Base-by-base conservation (phyloP, 2,113 vertebrate genomes). In the Gallinago paraguaiae region DNA sequence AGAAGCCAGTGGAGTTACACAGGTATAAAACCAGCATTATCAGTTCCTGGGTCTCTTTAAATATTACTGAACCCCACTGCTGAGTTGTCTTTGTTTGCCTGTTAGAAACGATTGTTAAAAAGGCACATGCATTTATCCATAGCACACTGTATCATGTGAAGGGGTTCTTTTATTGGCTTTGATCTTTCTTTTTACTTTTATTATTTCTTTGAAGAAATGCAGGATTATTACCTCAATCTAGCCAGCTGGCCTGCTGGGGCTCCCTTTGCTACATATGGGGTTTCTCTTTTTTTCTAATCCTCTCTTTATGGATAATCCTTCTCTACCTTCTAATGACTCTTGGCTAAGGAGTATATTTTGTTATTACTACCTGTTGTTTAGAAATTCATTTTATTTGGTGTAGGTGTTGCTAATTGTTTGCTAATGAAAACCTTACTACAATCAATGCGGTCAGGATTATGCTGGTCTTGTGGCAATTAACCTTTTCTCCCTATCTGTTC, bases 341-440 rank as follows among this genome's bases (percentile, higher is more conserved):
- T 93, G 97, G 95, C 97, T 97, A 69, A 63, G 39, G 88, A 96
- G 80, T 9, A 14, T 93, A 77, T 95, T 97, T 97, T 95, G 97
- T 97, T 96, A 98, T 98, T 98, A 98, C 97, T 98, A 98, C 98
- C 97, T 98, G 98, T 98, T 97, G 98, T 96, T 97, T 89, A 93
- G 97, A 98, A 98, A 98, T 98, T 97, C 93, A 97, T 95, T 98
- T 96, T 93, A 97, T 98, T 97, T 97, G 90, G 93, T 97, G 98
- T 98, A 95, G 98, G 98, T 97, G 97, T 97, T 93, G 95, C 93
- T 98, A 98, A 98, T 97, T 89, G 81, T 96, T 97, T 61, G 19
- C 96, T 98, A 98, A 98, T 97, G 97, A 98, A 98, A 97, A 97
- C 95, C 95, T 98, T 97, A 96, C 92, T 93, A 41, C 92, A 97